These are phyloP conservation scores for Phrynocephalus forsythii DNA, from an alignment of 2,797 vertebrate genomes.

Conservation along the genomic window DNA sequence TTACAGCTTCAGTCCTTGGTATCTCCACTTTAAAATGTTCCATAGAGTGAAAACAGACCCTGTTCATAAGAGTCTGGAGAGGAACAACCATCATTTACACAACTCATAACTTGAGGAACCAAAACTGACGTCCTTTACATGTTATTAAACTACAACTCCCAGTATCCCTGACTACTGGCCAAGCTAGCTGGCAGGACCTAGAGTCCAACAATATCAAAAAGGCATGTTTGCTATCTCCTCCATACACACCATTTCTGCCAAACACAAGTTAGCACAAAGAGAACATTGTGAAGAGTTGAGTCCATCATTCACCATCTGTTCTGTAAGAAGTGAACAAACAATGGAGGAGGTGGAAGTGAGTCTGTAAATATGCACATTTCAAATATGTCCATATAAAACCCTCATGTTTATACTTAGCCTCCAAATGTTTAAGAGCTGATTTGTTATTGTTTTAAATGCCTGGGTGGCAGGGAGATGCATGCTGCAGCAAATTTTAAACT, in stretches of 20 bases:
- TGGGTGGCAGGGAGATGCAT: background rate
- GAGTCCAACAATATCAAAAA: background rate
- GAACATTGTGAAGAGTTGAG: background rate
- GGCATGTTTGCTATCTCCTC: background rate
- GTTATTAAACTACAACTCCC: background rate
- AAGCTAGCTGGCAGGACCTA: background rate
- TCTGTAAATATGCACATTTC: background rate
- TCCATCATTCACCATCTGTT: background rate
- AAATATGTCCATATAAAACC: too few relatives aligned
- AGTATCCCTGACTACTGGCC: background rate
- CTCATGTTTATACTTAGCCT: background rate
- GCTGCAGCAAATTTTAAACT: conserved; percentile 8
- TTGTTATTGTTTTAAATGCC: background rate
- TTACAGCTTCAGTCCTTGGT: background rate
- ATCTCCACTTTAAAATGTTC: background rate
- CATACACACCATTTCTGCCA: background rate
- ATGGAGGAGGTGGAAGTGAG: background rate
- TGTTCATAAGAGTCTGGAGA: background rate
- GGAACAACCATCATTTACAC: background rate
- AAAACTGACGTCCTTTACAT: background rate
- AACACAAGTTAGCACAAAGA: background rate
- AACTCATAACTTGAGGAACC: background rate
- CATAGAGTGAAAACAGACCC: background rate
- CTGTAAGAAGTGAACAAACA: background rate
- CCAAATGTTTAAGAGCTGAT: background rate